Conservation (phyloP, 92 coral and sea anemone genomes). For the Blastomussa wellsi region DNA sequence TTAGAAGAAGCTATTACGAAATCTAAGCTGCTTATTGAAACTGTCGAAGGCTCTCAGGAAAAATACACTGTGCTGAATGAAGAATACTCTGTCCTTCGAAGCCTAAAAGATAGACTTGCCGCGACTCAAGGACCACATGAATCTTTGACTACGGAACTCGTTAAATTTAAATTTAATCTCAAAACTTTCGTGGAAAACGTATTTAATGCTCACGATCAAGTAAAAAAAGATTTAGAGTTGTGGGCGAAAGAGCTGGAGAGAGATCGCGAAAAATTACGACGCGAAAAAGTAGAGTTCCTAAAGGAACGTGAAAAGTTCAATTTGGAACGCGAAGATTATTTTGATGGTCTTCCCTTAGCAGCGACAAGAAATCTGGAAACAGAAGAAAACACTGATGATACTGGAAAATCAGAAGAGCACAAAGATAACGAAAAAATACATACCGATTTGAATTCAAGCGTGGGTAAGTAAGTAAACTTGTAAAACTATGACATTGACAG, state of each 20-base stretch:
- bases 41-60: slow-evolving; percentile 39
- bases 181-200: slow-evolving; percentile 35
- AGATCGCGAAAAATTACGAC: slow-evolving; percentile 25
- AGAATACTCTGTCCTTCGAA: slow-evolving; percentile 25
- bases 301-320: slow-evolving; percentile 15
- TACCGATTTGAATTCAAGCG: background rate
- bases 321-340: slow-evolving; percentile 13
- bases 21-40: slow-evolving; percentile 40
- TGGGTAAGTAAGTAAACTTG: background rate
- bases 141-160: slow-evolving; percentile 44
- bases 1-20: slow-evolving; percentile 57
- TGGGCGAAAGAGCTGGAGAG: slow-evolving; percentile 11
- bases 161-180: slow-evolving; percentile 58
- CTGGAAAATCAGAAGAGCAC: background rate
- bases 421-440: background rate
- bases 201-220: slow-evolving; percentile 32
- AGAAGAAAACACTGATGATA: background rate
- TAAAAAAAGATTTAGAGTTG: slow-evolving; percentile 18
- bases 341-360: background rate
- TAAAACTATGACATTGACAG: no score
- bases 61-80: slow-evolving; percentile 17
- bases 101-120: slow-evolving; percentile 21
- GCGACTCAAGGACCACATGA: slow-evolving; percentile 48
- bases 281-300: slow-evolving; percentile 36
- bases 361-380: background rate